These are phyloP conservation scores for Entosphenus tridentatus DNA, from an alignment of 2,113 vertebrate species.

Conservation along the genomic window DNA sequence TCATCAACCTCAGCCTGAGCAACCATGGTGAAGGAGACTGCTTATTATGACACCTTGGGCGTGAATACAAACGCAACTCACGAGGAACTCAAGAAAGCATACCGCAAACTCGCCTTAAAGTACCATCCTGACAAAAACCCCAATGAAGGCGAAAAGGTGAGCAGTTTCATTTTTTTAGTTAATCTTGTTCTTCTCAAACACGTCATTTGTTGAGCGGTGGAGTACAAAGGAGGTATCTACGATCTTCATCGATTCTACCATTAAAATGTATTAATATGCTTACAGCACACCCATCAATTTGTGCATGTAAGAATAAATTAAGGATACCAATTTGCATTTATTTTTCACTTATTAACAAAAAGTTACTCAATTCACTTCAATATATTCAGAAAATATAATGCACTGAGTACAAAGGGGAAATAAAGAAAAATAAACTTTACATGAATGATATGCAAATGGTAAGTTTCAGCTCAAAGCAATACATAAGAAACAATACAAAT, in stretches of 20 bases:
- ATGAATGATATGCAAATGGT: too few species aligned
- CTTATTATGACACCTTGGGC: constrained; percentile 21
- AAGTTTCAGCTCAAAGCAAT: too few species aligned
- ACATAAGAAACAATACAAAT: too few species aligned
- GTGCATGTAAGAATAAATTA: neutral
- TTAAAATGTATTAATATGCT: neutral
- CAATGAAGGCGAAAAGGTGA: constrained; percentile 20
- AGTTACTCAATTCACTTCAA: neutral
- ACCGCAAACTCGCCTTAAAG: constrained; percentile 18
- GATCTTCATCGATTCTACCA: neutral
- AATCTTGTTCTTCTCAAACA: too few species aligned
- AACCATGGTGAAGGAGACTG: constrained; percentile 24
- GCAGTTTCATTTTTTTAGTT: constrained; percentile 6
- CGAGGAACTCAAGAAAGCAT: constrained; percentile 22
- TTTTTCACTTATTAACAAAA: neutral
- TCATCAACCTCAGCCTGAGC: neutral
- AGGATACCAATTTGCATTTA: neutral
- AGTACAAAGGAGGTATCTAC: neutral
- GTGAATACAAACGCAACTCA: constrained; percentile 17
- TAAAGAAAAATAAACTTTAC: too few species aligned
- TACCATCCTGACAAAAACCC: constrained; percentile 27
- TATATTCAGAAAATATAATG: too few species aligned
- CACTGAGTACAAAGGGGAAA: too few species aligned
- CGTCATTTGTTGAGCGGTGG: neutral
- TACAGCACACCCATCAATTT: neutral